Evolutionary conservation across 2,888 invertebrate species (phyloP), one percentile per base, ranked within the genome.

Genomic region (Eupeodes latifasciatus): DNA sequence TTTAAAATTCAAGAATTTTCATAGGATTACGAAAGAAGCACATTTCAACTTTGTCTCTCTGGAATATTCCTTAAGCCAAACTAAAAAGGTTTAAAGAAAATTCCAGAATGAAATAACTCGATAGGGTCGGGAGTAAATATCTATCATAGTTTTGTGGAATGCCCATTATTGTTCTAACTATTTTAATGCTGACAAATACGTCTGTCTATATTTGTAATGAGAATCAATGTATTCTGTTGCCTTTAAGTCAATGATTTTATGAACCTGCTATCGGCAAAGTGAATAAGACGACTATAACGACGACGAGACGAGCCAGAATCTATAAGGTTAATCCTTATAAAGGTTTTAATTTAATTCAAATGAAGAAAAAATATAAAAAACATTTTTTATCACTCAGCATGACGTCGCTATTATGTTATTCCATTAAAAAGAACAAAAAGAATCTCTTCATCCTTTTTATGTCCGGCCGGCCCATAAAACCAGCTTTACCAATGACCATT

Each of bases 401-500:
- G 64, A 64, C 64, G 64, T 64, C 64, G 11, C 19, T 40, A 11
- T 55, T 4, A 34, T 57, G 57, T 57, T 57, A 57, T 49, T 64
- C 66, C 47, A 66, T 66, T 49, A 53, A 36, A 49, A 69, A 53
- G 36, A 27, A 19, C 19, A 47, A 47, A 5, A 34, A 34, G 34
- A 59, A 59, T 34, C 34, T 34, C 0, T n/a, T 16, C 34, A 51
- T 51, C 67, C n/a, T 69, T 64, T 64, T 64, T 76, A 64, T 53
- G 53, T 40, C 27, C 40, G 19, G 19, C 27, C 40, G 40, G 19
- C 40, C 40, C 19, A 72, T 55, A 14, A 51, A 85, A 81, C 85
- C 85, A 81, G 85, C 51, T 81, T 62, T 12, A 27, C 64, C 49
- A 64, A 66, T 79, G 64, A 53, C 86, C 79, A 86, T 86, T 71